Base-by-base conservation (phyloP, 2,797 vertebrate species). In the Syngnathus acus region DNA sequence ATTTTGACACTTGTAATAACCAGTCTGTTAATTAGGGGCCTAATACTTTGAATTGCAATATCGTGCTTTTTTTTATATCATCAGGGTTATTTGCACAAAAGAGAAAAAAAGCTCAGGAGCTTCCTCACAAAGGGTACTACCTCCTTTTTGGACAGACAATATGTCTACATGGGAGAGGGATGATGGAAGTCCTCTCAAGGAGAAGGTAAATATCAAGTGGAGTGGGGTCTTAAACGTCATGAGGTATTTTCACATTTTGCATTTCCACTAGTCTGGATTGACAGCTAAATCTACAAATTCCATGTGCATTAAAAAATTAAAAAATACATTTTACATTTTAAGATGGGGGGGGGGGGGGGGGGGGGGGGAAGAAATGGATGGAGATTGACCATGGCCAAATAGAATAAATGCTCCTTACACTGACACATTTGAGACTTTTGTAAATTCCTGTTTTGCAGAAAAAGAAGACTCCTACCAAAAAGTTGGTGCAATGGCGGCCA, bases 81-180 rank as follows among this genome's bases (percentile, higher is more conserved):
- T 32, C 74, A 81, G 71, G 66, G 70, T 74, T 64, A 78, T 80
- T 75, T 84, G 81, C 73, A 83, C 70, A 62, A 78, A 82, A 53
- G 75, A 86, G 62, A 81, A 74, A 76, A 85, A 82, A 76, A 78
- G 42, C 74, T 73, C 75, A 19, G 73, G 72, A 83, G 75, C 69
- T 57, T 75, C 75, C 62, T 76, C 76, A 66, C 80, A 82, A 53
- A 70, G 62, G 45, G 65, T 54, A 54, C 73, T 82, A 40, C 74
- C 86, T 63, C 91, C 90, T 68, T 87, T 89, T 79, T 86, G 88
- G 81, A 82, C 68, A 19, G 83, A 89, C 68, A 82, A 67, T 50
- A 84, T 88, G 83, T 86, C 85, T 51, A 47, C 83, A 59, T 82
- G 84, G 86, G 86, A 91, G 69, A 78, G 81, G 67, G 73, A 72